These are phyloP conservation scores for Takifugu ocellatus DNA, from an alignment of 2,797 vertebrate species.

Conservation along the genomic window DNA sequence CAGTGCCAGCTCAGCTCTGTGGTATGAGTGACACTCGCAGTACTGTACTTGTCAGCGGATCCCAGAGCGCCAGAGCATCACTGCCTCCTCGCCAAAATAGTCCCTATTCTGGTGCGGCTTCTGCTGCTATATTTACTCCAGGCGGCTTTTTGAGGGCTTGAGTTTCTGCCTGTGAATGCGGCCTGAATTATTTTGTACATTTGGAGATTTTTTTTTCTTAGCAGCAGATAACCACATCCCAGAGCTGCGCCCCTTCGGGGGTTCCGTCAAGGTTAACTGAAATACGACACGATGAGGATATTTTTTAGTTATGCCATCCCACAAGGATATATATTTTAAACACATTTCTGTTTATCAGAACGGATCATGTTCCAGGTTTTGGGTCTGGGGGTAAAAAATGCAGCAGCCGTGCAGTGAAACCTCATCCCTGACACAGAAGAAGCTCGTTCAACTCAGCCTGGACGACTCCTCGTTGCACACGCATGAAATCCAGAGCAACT, in stretches of 20 bases:
- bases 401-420: no score
- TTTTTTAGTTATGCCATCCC: no score
- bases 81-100: slow-evolving; percentile 75
- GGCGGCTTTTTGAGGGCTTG: slow-evolving; percentile 58
- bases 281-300: slow-evolving; percentile 8
- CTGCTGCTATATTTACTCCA: slow-evolving; percentile 66
- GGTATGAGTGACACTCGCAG: slow-evolving; percentile 59
- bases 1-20: slow-evolving; percentile 61
- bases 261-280: slow-evolving; percentile 12
- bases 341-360: no score
- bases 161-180: slow-evolving; percentile 57
- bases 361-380: not conserved
- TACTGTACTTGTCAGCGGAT: slow-evolving; percentile 78
- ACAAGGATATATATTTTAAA: no score
- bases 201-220: slow-evolving; percentile 44
- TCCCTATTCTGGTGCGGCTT: slow-evolving; percentile 54
- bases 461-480: no score
- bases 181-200: slow-evolving; percentile 42
- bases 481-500: no score
- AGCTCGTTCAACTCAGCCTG: no score
- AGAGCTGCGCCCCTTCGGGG: slow-evolving; percentile 10
- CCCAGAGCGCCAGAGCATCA: slow-evolving; percentile 57
- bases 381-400: not conserved
- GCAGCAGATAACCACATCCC: slow-evolving; percentile 22
- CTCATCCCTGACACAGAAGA: no score